Conservation (phyloP, 2,888 invertebrate genomes). For the Sesia apiformis region DNA sequence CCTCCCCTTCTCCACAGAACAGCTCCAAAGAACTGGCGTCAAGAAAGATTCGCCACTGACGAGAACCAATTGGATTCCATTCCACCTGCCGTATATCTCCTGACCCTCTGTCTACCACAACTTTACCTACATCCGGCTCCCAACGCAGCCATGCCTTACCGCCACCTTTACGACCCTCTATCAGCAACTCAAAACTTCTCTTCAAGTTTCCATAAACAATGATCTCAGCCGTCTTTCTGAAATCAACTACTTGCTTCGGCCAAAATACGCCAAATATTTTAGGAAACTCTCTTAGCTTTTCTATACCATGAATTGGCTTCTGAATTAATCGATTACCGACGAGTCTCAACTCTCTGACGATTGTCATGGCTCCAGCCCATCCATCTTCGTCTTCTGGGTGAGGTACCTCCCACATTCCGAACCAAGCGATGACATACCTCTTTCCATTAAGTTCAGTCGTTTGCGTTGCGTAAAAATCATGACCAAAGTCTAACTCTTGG, state of each 20-base stretch:
- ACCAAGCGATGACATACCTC: conserved; percentile 55
- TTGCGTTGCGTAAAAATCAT: conserved; percentile 66
- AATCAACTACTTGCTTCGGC: conserved; percentile 19
- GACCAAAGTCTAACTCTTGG: conserved; percentile 61
- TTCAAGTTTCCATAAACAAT: conserved; percentile 33
- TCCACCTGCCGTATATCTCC: conserved; percentile 53
- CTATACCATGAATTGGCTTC: conserved; percentile 45
- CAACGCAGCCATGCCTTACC: conserved; percentile 19
- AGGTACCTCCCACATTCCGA: conserved; percentile 57
- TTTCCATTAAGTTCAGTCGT: conserved; percentile 46
- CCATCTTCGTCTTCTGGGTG: conserved; percentile 51
- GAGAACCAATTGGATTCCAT: conserved; percentile 39
- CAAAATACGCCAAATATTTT: conserved; percentile 24
- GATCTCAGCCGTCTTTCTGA: conserved; percentile 47
- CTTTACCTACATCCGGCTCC: conserved; percentile 26
- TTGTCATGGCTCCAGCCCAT: conserved; percentile 61
- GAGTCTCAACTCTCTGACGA: conserved; percentile 46
- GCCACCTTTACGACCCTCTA: conserved; percentile 45
- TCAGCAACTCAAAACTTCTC: conserved; percentile 30
- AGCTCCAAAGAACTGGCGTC: conserved; percentile 59
- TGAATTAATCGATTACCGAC: conserved; percentile 38
- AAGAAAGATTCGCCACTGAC: conserved; percentile 46
- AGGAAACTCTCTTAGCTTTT: conserved; percentile 27
- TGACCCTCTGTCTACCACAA: conserved; percentile 39
- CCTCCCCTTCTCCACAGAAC: conserved; percentile 64